Evolutionary conservation across 2,797 vertebrate species (phyloP).

Genomic region (Trachurus trachurus): DNA sequence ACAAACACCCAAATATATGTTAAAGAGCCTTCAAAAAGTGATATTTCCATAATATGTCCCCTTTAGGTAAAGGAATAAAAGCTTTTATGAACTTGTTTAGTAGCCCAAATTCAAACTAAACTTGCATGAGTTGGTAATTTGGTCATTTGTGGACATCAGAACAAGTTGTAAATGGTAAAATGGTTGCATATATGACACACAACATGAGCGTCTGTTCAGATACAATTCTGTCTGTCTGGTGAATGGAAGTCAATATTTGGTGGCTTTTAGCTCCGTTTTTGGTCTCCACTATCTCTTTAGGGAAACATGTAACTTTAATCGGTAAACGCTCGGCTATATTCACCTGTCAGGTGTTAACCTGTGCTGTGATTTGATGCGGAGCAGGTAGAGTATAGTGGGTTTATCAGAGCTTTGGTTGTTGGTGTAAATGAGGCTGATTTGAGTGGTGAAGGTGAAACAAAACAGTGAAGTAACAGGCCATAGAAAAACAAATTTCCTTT

Average conservation of each 20-base stretch:
- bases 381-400: not conserved
- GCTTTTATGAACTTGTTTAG: not conserved
- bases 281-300: not conserved
- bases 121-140: not conserved
- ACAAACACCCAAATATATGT: too few species aligned
- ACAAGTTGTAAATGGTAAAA: not conserved
- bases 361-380: not conserved
- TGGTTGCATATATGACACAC: too few species aligned
- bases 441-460: not conserved
- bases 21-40: too few species aligned
- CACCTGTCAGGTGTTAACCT: not conserved
- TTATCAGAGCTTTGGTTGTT: not conserved
- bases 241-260: not conserved
- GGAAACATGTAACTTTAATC: not conserved
- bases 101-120: not conserved
- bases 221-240: not conserved
- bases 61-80: not conserved
- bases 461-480: too few species aligned
- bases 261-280: conserved; percentile 1
- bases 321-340: not conserved
- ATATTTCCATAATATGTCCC: too few species aligned
- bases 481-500: not conserved
- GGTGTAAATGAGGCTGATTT: not conserved
- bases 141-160: not conserved
- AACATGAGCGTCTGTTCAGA: not conserved